Base-by-base conservation (phyloP, 1,140 invertebrate genomes). In the Proctacanthus coquilletti region DNA sequence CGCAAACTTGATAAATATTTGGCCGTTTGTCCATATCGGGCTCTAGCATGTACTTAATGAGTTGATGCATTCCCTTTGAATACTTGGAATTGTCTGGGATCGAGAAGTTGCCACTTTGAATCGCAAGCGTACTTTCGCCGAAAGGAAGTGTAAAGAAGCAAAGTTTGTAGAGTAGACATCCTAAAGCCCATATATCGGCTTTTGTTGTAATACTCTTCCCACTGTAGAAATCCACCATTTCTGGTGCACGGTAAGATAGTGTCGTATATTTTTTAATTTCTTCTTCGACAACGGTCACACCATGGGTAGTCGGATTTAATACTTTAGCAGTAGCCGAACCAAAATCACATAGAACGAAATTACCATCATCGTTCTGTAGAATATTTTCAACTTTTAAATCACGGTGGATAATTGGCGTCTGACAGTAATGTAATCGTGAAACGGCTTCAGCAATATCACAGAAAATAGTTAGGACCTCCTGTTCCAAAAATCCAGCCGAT, bases 351-450 rank as follows among this genome's bases (percentile, higher is more conserved):
- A 91, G 61, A 13, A 89, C 77, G 65, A 83, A 89, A 58, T 75
- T 71, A 4, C 80, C 82, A 41, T 64, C 68, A 50, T 87, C 82
- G 44, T 74, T 71, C 40, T 82, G 64, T 45, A 93, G 64, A 47
- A 93, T 85, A 66, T 93, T 93, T 65, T 93, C 87, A 36, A 91
- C 78, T 70, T 96, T 96, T 43, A 96, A 66, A 71, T 96, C 91
- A 47, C 91, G 72, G 68, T 96, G 92, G 52, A 93, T 84, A 51
- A 95, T 92, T 30, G 91, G 89, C 13, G 88, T 92, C 62, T 91
- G 84, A 68, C 85, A 92, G 62, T 92, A 84, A 65, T 95, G 91
- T 45, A 96, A 66, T 43, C 88, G 69, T 18, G 87, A 86, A 10
- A 96, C 86, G 40, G 87, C 88, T 68, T 92, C 84, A 63, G 85